Evolutionary conservation across 1,140 invertebrate species (phyloP).

Genomic region (Trissolcus basalis): DNA sequence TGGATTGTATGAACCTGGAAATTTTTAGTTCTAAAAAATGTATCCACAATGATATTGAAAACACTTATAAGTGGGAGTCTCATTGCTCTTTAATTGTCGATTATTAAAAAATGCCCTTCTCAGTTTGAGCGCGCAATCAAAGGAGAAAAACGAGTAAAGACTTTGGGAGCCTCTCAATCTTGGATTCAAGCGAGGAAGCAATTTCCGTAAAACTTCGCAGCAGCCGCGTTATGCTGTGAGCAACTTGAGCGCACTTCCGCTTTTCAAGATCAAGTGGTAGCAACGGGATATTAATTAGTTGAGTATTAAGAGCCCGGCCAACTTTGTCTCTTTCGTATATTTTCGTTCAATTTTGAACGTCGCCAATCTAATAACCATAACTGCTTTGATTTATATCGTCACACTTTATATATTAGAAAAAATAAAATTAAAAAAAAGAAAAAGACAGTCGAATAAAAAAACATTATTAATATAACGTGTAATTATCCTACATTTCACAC

Average conservation of each 20-base stretch:
- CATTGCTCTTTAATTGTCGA: conserved; percentile 67
- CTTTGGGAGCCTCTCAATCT: conserved; percentile 56
- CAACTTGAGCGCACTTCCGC: conserved; percentile 54
- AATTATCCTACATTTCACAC: too few species aligned
- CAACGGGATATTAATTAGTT: conserved; percentile 55
- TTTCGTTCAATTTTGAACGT: conserved; percentile 4
- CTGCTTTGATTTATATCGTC: too few species aligned
- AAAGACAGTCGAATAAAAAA: too few species aligned
- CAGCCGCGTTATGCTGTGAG: conserved; percentile 34
- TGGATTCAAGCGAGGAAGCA: conserved; percentile 56
- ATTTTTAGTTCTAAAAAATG: too few species aligned
- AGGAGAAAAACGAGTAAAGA: conserved; percentile 51
- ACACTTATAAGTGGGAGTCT: conserved; percentile 11
- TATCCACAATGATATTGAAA: not conserved
- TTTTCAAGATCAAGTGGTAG: conserved; percentile 52
- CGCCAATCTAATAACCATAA: too few species aligned
- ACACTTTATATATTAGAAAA: too few species aligned
- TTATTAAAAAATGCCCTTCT: conserved; percentile 73
- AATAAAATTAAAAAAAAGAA: too few species aligned
- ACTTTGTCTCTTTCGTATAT: conserved; percentile 24
- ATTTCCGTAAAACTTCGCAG: conserved; percentile 59
- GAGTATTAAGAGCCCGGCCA: conserved; percentile 27
- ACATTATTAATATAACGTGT: too few species aligned
- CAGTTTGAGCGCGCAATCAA: conserved; percentile 53
- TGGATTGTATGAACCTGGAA: not conserved